These are phyloP conservation scores for Leptinotarsa rubiginosa DNA, from an alignment of 2,888 invertebrate genomes.

Conservation along the genomic window DNA sequence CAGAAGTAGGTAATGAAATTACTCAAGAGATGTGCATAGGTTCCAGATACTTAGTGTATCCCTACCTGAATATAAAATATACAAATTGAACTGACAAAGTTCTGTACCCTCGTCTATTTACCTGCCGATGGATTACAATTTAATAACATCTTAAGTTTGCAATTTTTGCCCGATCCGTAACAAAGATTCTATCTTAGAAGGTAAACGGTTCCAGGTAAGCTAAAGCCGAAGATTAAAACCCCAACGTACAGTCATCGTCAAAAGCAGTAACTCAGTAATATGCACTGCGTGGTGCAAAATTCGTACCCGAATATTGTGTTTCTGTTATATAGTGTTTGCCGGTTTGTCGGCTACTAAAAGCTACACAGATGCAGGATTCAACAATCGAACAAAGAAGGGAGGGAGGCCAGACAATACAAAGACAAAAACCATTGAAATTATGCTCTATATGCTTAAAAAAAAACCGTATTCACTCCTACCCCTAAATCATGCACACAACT, in stretches of 20 bases:
- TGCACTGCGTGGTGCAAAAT: neutral
- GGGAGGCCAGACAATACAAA: conserved; percentile 7
- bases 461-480: conserved; percentile 16
- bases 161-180: neutral
- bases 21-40: too few relatives aligned
- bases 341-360: neutral
- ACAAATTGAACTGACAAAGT: too few relatives aligned
- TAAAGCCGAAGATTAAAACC: neutral
- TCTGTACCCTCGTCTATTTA: neutral
- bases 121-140: neutral
- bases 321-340: neutral
- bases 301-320: neutral
- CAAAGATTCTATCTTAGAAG: neutral
- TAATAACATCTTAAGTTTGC: neutral
- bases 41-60: too few relatives aligned
- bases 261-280: neutral
- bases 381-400: neutral
- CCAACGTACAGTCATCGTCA: neutral
- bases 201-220: neutral
- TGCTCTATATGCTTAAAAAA: conserved; percentile 3
- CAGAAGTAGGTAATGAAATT: too few relatives aligned
- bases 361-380: conserved; percentile 12
- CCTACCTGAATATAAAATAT: too few relatives aligned
- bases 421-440: neutral
- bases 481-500: conserved; percentile 24